Conservation (phyloP, 1,140 invertebrate species). For the Triops longicaudatus region DNA sequence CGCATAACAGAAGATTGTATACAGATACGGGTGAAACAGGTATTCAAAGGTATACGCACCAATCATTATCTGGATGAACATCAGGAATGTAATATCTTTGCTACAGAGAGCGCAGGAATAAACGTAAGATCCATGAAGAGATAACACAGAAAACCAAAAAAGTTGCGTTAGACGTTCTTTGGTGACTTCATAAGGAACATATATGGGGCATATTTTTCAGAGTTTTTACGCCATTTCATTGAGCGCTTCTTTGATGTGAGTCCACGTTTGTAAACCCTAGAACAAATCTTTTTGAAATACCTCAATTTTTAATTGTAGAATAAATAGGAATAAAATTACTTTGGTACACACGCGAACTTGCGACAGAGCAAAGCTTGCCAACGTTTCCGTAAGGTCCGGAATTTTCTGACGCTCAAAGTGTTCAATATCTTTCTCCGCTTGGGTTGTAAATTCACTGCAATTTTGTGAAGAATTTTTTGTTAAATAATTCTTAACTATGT, state of each 20-base stretch:
- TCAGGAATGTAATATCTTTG: background rate
- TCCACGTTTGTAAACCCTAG: constrained; percentile 63
- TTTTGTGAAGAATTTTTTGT: constrained; percentile 21
- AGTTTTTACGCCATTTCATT: constrained; percentile 49
- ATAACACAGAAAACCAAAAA: background rate
- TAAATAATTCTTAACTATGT: background rate
- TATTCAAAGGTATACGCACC: too few species aligned
- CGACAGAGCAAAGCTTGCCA: constrained; percentile 61
- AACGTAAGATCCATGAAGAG: background rate
- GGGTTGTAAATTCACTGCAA: constrained; percentile 60
- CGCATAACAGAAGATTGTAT: too few species aligned
- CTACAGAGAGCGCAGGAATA: background rate
- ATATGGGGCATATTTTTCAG: background rate
- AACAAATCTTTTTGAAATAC: constrained; percentile 34
- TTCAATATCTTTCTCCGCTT: constrained; percentile 62
- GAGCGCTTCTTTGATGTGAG: constrained; percentile 61
- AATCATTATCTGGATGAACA: too few species aligned
- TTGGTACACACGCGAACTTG: constrained; percentile 65
- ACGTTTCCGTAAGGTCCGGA: constrained; percentile 63
- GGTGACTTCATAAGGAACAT: background rate
- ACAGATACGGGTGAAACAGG: too few species aligned
- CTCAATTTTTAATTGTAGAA: background rate
- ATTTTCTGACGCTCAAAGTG: constrained; percentile 69
- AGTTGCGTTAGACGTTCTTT: background rate
- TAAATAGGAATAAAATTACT: constrained; percentile 50